Evolutionary conservation across 2,113 vertebrate genomes (phyloP).

Genomic region (Furnarius figulus): DNA sequence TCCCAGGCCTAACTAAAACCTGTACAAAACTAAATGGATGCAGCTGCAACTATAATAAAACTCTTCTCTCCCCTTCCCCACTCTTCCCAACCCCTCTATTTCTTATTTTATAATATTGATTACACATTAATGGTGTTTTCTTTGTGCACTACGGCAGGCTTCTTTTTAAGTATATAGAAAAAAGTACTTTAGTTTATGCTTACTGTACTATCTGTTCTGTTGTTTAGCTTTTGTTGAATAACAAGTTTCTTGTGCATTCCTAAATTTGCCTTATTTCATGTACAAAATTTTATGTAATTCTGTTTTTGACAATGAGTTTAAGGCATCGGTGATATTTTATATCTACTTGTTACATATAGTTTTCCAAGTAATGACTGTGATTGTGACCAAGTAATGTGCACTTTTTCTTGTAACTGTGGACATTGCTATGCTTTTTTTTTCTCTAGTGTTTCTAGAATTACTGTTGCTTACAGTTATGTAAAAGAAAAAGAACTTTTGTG

Average conservation of each 20-base stretch:
- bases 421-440: slow-evolving; percentile 85
- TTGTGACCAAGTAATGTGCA: slow-evolving; percentile 90
- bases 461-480: slow-evolving; percentile 83
- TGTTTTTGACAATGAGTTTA: slow-evolving; percentile 82
- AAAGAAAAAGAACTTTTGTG: slow-evolving; percentile 83
- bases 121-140: slow-evolving; percentile 79
- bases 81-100: slow-evolving; percentile 47
- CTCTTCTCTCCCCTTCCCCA: slow-evolving; percentile 33
- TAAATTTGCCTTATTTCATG: slow-evolving; percentile 89
- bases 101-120: slow-evolving; percentile 80
- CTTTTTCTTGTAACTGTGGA: slow-evolving; percentile 89
- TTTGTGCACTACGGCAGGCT: slow-evolving; percentile 79
- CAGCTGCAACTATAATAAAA: slow-evolving; percentile 74
- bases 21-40: slow-evolving; percentile 74
- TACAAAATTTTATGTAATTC: slow-evolving; percentile 80
- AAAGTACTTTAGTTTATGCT: slow-evolving; percentile 78
- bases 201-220: slow-evolving; percentile 77
- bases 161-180: slow-evolving; percentile 79
- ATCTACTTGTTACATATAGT: slow-evolving; percentile 86
- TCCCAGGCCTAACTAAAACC: slow-evolving; percentile 72
- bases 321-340: slow-evolving; percentile 84
- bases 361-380: slow-evolving; percentile 88
- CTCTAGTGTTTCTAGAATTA: slow-evolving; percentile 88
- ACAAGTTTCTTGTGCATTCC: slow-evolving; percentile 82
- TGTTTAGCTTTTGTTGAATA: slow-evolving; percentile 80